Conservation (phyloP, 2,888 invertebrate species). For the Cataglyphis livida region DNA sequence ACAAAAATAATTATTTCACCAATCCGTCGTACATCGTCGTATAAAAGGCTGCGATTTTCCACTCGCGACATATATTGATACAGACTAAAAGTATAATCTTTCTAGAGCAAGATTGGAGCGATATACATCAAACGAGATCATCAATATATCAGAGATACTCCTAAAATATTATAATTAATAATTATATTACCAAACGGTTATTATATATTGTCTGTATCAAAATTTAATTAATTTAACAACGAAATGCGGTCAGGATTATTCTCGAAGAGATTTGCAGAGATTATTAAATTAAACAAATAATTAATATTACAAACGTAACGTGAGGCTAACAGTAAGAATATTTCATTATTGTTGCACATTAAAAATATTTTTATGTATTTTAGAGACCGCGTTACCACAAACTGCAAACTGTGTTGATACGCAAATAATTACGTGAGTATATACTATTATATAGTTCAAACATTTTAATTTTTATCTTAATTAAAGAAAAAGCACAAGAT, state of each 20-base stretch:
- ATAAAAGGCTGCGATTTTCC: slow-evolving; percentile 11
- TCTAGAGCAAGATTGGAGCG: background rate
- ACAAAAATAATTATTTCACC: slow-evolving; percentile 29
- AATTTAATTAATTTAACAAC: slow-evolving; percentile 42
- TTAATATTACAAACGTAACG: slow-evolving; percentile 24
- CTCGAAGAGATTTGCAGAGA: slow-evolving; percentile 19
- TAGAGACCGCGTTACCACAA: background rate
- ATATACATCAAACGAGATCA: background rate
- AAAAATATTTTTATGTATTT: slow-evolving; percentile 11
- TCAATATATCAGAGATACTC: background rate
- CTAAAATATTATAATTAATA: background rate
- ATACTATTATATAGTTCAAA: background rate
- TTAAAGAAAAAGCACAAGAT: background rate
- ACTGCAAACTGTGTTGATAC: background rate
- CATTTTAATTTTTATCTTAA: slow-evolving; percentile 4
- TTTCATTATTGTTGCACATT: background rate
- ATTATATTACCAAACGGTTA: background rate
- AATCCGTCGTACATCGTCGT: background rate
- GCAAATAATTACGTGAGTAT: background rate
- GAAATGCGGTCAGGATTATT: slow-evolving; percentile 22
- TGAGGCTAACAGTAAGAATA: background rate
- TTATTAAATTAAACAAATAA: slow-evolving; percentile 29
- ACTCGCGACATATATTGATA: slow-evolving; percentile 7
- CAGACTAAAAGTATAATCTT: background rate
- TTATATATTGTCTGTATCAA: background rate